phyloP scores from a whole-genome alignment of 2,113 vertebrate genomes.

The Glareola pratincola region DNA sequence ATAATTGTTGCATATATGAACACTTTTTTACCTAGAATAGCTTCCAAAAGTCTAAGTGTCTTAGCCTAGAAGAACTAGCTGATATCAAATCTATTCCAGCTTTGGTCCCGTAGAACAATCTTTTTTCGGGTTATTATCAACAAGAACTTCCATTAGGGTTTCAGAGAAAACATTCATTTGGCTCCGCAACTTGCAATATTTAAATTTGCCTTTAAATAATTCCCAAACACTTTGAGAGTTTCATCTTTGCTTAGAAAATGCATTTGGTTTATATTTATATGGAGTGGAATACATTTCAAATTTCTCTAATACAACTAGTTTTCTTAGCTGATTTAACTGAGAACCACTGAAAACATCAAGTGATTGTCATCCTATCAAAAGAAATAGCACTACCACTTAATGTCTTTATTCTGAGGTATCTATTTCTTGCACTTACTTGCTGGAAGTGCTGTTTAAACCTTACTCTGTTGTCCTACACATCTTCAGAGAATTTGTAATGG shows the following conservation, averaged over 20 bases:
- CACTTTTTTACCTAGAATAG: not conserved
- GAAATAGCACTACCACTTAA: not conserved
- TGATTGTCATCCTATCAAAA: not conserved
- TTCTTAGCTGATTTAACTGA: not conserved
- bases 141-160: not conserved
- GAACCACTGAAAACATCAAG: not conserved
- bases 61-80: not conserved
- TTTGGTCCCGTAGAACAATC: not conserved
- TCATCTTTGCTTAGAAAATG: not conserved
- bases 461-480: not conserved
- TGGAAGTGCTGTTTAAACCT: not conserved
- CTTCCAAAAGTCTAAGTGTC: not conserved
- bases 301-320: not conserved
- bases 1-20: not conserved
- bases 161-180: not conserved
- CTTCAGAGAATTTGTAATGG: not conserved
- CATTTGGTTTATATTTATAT: not conserved
- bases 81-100: not conserved
- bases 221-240: not conserved
- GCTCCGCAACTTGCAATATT: not conserved
- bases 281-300: not conserved
- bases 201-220: not conserved
- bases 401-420: not conserved
- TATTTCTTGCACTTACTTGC: not conserved
- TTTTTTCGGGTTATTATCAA: not conserved